phyloP scores from a whole-genome alignment of 2,888 invertebrate genomes.

The Limnephilus auricula region DNA sequence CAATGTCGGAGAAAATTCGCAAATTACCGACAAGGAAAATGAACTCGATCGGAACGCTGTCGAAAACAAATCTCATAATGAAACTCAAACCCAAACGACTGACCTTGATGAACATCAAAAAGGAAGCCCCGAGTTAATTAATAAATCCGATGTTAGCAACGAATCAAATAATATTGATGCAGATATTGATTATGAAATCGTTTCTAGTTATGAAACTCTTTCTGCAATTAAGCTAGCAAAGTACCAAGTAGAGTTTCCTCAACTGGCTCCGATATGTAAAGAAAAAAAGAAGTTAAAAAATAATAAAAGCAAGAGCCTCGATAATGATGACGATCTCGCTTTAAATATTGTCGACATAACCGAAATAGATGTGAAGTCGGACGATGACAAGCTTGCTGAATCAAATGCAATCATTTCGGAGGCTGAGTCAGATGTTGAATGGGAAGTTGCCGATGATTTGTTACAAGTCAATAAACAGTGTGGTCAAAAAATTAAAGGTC shows the following conservation, averaged over 20 bases:
- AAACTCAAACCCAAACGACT: neutral
- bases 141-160: neutral
- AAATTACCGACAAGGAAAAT: neutral
- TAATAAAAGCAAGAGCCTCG: slow-evolving; percentile 76
- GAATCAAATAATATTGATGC: neutral
- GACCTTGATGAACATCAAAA: slow-evolving; percentile 25
- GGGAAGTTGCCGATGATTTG: slow-evolving; percentile 77
- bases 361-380: slow-evolving; percentile 69
- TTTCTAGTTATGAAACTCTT: slow-evolving; percentile 60
- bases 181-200: slow-evolving; percentile 39
- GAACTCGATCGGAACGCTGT: neutral
- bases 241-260: slow-evolving; percentile 75
- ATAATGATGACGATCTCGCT: slow-evolving; percentile 72
- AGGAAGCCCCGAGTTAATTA: neutral
- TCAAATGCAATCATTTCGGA: slow-evolving; percentile 80
- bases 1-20: slow-evolving; percentile 27
- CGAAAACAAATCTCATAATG: neutral
- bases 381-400: slow-evolving; percentile 72
- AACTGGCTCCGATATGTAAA: slow-evolving; percentile 66
- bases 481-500: slow-evolving; percentile 53
- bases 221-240: slow-evolving; percentile 71
- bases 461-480: slow-evolving; percentile 68
- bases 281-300: slow-evolving; percentile 71
- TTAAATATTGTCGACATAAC: slow-evolving; percentile 75
- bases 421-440: slow-evolving; percentile 81